These are phyloP conservation scores for Yasuhikotakia modesta DNA, from an alignment of 2,797 vertebrate genomes.

Conservation along the genomic window DNA sequence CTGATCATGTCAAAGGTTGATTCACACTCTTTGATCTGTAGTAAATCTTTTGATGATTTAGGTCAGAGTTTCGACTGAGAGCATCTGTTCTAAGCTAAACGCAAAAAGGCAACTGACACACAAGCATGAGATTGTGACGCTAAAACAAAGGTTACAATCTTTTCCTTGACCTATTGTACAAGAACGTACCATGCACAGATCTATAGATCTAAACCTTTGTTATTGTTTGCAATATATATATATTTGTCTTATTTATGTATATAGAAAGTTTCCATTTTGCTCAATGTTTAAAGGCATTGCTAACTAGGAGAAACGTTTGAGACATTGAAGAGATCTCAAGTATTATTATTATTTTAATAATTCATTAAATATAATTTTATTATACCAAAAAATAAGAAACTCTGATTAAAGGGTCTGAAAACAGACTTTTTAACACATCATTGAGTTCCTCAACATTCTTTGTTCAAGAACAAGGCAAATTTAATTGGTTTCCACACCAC, in stretches of 20 bases:
- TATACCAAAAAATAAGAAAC: not conserved
- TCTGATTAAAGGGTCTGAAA: not conserved
- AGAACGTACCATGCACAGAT: not conserved
- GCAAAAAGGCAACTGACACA: slow-evolving; percentile 15
- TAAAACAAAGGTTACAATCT: not conserved
- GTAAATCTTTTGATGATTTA: slow-evolving; percentile 30
- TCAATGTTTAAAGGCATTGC: not conserved
- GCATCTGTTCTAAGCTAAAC: not conserved
- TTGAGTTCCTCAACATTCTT: slow-evolving; percentile 10
- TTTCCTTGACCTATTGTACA: not conserved
- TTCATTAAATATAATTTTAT: not conserved
- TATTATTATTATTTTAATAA: too few relatives aligned
- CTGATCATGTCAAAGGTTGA: slow-evolving; percentile 3
- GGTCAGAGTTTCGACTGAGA: slow-evolving; percentile 18
- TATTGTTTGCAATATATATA: too few relatives aligned
- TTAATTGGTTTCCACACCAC: slow-evolving; percentile 25
- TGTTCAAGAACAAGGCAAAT: slow-evolving; percentile 20
- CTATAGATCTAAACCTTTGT: too few relatives aligned
- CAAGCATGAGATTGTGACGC: not conserved
- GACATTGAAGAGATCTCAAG: too few relatives aligned
- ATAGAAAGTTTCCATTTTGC: not conserved
- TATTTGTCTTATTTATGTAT: not conserved
- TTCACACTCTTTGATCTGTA: slow-evolving; percentile 22
- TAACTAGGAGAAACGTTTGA: too few relatives aligned
- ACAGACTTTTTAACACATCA: not conserved